Conservation (phyloP, 64 coral and sea anemone genomes). For the Montipora capricornis region DNA sequence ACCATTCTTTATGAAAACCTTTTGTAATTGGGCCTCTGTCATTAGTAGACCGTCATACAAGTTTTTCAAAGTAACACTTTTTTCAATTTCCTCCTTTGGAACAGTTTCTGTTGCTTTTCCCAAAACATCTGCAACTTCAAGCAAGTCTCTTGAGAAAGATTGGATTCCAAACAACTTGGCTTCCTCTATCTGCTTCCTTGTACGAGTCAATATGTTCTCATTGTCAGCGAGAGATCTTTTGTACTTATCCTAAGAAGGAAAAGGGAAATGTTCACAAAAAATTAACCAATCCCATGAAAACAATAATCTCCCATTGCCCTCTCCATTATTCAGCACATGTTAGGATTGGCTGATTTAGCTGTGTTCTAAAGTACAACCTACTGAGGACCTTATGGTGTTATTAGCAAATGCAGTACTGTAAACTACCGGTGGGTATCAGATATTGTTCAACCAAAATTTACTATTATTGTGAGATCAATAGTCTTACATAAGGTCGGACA, state of each 20-base stretch:
- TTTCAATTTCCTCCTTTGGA: constrained; percentile 82
- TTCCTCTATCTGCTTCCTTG: constrained; percentile 89
- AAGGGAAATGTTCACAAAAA: background rate
- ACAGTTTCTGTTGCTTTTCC: constrained; percentile 96
- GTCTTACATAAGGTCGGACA: too few species aligned
- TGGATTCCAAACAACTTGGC: constrained; percentile 96
- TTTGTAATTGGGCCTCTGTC: constrained; percentile 92
- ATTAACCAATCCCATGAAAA: background rate
- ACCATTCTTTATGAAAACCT: constrained; percentile 93
- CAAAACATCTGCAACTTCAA: constrained; percentile 95
- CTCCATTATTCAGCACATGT: too few species aligned
- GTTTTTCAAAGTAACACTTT: constrained; percentile 79
- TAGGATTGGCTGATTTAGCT: too few species aligned
- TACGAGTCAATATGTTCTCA: constrained; percentile 85
- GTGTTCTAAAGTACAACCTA: too few species aligned
- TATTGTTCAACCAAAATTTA: too few species aligned
- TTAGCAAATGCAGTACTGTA: too few species aligned
- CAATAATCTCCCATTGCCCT: too few species aligned
- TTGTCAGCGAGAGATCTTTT: constrained; percentile 93
- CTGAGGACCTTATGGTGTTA: too few species aligned
- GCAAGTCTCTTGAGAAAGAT: constrained; percentile 96
- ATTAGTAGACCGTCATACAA: constrained; percentile 93
- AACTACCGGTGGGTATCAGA: too few species aligned
- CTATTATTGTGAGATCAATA: too few species aligned
- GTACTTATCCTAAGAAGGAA: constrained; percentile 91